Percentiles rank a stretch among this genome's conserved stretches.
These are phyloP conservation scores for Dinothrombium tinctorium DNA, from an alignment of 1,140 invertebrate genomes.

Conservation along the genomic window DNA sequence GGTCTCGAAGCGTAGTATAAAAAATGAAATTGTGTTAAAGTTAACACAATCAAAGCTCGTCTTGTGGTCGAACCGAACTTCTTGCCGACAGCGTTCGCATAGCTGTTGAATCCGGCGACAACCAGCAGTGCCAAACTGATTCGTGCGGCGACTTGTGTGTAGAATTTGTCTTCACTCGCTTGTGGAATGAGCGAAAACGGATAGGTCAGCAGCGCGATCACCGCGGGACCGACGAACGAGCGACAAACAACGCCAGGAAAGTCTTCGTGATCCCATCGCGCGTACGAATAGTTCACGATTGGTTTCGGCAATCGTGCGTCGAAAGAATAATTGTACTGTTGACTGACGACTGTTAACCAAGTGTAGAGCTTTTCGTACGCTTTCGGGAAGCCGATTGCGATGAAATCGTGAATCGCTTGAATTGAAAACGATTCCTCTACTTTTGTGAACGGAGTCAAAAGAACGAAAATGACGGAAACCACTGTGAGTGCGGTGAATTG, in stretches of 20 bases:
- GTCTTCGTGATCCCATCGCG: constrained; percentile 72
- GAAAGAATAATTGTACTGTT: neutral
- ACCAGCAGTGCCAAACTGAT: constrained; percentile 41
- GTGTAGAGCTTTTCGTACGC: neutral
- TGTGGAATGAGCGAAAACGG: neutral
- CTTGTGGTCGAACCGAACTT: constrained; percentile 50
- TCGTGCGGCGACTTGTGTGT: constrained; percentile 7
- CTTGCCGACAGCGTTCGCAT: constrained; percentile 27
- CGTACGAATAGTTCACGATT: neutral
- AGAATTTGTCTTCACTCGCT: constrained; percentile 7
- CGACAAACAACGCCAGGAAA: constrained; percentile 38
- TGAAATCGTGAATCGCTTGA: constrained; percentile 88
- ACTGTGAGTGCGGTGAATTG: neutral
- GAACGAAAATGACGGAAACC: constrained; percentile 4
- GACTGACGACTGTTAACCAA: neutral
- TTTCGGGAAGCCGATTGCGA: constrained; percentile 45
- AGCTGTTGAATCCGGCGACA: constrained; percentile 41
- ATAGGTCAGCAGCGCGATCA: constrained; percentile 31
- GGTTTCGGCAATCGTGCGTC: neutral
- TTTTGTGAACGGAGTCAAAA: constrained; percentile 62
- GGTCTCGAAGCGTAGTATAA: constrained; percentile 85
- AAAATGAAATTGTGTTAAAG: constrained; percentile 84
- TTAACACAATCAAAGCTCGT: constrained; percentile 59
- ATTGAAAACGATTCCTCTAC: constrained; percentile 99
- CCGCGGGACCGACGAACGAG: constrained; percentile 65